Conservation (phyloP, 2,888 invertebrate species). For the Pecten maximus region DNA sequence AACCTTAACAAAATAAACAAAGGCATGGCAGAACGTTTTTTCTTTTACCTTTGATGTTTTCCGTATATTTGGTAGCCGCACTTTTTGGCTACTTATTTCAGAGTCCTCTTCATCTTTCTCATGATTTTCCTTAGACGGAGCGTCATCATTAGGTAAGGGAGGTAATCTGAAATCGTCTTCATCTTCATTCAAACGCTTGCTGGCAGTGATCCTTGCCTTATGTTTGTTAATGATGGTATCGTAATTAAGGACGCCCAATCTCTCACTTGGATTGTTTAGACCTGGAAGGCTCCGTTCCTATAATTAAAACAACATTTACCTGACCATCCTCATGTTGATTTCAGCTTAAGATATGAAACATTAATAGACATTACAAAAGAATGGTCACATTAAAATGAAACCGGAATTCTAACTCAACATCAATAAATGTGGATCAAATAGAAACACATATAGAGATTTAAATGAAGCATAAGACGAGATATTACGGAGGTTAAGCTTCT, state of each 20-base stretch:
- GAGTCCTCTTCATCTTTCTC: conserved; percentile 22
- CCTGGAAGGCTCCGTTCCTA: conserved; percentile 75
- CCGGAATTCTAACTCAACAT: too few relatives aligned
- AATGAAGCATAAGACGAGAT: too few relatives aligned
- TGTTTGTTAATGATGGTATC: conserved; percentile 69
- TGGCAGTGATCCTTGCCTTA: conserved; percentile 57
- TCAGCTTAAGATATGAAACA: too few relatives aligned
- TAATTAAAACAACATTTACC: neutral
- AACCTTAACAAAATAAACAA: too few relatives aligned
- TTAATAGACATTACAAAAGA: too few relatives aligned
- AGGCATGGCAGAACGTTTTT: too few relatives aligned
- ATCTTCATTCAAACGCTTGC: conserved; percentile 41
- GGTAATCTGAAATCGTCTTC: conserved; percentile 36
- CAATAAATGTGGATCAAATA: too few relatives aligned
- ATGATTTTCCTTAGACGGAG: neutral
- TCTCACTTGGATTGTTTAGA: conserved; percentile 66
- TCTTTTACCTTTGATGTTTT: conserved; percentile 69
- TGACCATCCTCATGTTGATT: too few relatives aligned
- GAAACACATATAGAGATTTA: too few relatives aligned
- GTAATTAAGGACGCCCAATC: conserved; percentile 72
- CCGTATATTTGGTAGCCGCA: conserved; percentile 62
- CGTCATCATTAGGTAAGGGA: conserved; percentile 37
- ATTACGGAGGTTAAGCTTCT: too few relatives aligned
- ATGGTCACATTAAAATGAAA: too few relatives aligned
- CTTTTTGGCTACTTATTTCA: conserved; percentile 54